These are phyloP conservation scores for Triplophysa siluroides DNA, from an alignment of 2,113 vertebrate genomes.

Conservation along the genomic window DNA sequence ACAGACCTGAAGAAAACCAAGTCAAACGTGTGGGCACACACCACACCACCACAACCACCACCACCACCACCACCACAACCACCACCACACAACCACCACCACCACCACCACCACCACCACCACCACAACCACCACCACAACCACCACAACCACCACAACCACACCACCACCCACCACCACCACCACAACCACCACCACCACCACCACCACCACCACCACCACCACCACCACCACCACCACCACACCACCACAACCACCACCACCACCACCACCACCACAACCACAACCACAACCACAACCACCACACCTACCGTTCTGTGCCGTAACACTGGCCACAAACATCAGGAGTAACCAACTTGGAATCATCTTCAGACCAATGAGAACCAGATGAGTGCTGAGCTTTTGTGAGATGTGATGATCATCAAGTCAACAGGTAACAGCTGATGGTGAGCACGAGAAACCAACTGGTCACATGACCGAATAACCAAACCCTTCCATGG, in stretches of 20 bases:
- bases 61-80: no score
- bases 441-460: background rate
- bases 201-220: no score
- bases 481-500: background rate
- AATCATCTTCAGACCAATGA: slow-evolving; percentile 22
- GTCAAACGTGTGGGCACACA: background rate
- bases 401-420: background rate
- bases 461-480: background rate
- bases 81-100: no score
- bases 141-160: no score
- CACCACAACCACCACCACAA: no score
- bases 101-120: no score
- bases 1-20: slow-evolving; percentile 53
- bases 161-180: no score
- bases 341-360: background rate
- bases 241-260: background rate
- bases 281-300: no score
- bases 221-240: no score
- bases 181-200: no score
- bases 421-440: slow-evolving; percentile 1
- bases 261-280: background rate
- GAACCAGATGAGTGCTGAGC: no score
- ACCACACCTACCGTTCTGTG: slow-evolving; percentile 16
- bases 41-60: background rate
- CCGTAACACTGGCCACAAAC: background rate